Base-by-base conservation (phyloP, 1,140 invertebrate genomes). In the Bombus haemorrhoidalis region DNA sequence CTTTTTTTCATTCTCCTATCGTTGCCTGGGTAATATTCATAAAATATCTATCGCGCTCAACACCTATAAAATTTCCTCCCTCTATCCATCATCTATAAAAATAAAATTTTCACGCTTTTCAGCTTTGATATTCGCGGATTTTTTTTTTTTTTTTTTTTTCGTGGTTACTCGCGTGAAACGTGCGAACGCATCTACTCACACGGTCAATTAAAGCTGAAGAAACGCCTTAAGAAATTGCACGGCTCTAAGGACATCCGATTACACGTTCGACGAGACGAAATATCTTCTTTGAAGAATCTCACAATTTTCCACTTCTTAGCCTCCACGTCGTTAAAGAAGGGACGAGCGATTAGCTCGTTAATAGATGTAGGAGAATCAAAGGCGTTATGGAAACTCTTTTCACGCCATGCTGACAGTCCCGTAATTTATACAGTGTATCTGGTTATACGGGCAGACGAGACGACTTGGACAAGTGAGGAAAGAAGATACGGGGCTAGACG, bases 401-500 rank as follows among this genome's bases (percentile, higher is more conserved):
- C 82, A 69, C 74, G 66, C 66, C 28, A 62, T 4, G 37, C 62
- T 57, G 41, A n/a, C 59, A 6, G 66, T 28, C 28, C 22, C 39
- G 76, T 62, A 71, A 84, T 84, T 53, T 43, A 39, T 68, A 53
- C 64, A 8, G 3, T 69, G 74, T 76, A 79, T 71, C 47, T 78
- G n/a, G 22, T 12, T 69, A 82, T 81, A 82, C 43, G 57, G 78
- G 79, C 43, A 25, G 47, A 39, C 39, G 53, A 77, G 72, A 53
- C 57, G 59, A 83, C 57, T 39, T 15, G 28, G 57, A 53, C 80
- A 74, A 62, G 62, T 76, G 85, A 34, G 37, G 37, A 81, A 15
- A 71, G 39, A 53, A 69, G 10, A 13, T 39, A 47, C 28, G 68
- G 37, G n/a, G 28, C 18, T 28, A 43, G 12, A 66, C 73, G 25